Conservation (phyloP, 2,888 invertebrate genomes). For the Plutella xylostella region DNA sequence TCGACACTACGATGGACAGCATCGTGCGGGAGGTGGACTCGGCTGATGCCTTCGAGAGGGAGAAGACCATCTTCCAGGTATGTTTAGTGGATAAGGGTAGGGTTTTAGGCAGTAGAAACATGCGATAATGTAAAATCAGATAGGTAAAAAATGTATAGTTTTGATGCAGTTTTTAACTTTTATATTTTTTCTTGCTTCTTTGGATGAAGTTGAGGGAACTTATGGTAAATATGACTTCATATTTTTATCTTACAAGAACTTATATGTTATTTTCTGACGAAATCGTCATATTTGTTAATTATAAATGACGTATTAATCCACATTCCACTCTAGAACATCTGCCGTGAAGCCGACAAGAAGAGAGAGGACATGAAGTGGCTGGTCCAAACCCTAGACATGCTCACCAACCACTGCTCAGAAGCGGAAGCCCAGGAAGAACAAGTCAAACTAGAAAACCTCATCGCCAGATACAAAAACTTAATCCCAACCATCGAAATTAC, state of each 20-base stretch:
- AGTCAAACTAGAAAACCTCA: conserved; percentile 82
- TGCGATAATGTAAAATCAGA: no score
- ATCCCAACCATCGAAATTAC: conserved; percentile 94
- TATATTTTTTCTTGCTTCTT: conserved; percentile 26
- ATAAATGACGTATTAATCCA: background rate
- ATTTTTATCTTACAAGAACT: background rate
- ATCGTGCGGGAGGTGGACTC: conserved; percentile 88
- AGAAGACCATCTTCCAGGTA: conserved; percentile 92
- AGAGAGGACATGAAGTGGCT: conserved; percentile 97
- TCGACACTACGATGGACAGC: conserved; percentile 84
- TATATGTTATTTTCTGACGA: background rate
- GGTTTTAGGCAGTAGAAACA: no score
- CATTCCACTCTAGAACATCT: conserved; percentile 77
- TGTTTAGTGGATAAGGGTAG: no score
- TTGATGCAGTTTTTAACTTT: background rate
- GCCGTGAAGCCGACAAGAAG: conserved; percentile 89
- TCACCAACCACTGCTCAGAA: conserved; percentile 86
- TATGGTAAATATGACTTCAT: conserved; percentile 49
- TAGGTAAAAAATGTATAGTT: background rate
- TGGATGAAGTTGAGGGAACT: conserved; percentile 54
- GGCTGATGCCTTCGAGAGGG: conserved; percentile 90
- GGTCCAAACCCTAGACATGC: conserved; percentile 88
- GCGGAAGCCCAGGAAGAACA: conserved; percentile 85
- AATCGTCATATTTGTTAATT: background rate
- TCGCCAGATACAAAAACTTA: conserved; percentile 89